These are phyloP conservation scores for Poeciliopsis retropinna DNA, from an alignment of 2,113 vertebrate species.

Conservation along the genomic window DNA sequence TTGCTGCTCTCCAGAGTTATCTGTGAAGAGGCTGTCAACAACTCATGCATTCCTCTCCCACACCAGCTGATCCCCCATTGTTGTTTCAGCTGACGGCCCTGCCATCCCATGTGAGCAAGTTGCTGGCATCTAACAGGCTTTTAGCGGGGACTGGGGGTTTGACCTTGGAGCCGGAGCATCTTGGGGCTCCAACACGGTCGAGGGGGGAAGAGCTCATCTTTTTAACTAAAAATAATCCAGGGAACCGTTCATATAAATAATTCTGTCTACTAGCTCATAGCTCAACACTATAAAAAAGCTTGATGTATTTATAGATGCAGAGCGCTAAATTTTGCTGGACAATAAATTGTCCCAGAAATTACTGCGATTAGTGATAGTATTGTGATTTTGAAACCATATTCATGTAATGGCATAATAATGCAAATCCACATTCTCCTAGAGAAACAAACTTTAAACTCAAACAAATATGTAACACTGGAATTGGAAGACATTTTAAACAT, in stretches of 20 bases:
- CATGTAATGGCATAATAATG: no score
- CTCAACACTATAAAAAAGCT: neutral
- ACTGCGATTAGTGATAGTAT: no score
- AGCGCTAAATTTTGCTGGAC: no score
- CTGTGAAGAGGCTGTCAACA: constrained; percentile 49
- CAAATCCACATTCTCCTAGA: no score
- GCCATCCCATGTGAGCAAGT: constrained; percentile 52
- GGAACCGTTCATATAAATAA: neutral
- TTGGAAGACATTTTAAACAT: no score
- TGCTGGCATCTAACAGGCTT: constrained; percentile 56
- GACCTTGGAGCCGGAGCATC: constrained; percentile 73
- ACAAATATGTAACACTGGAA: no score
- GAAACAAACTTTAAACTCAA: no score
- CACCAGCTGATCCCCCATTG: constrained; percentile 71
- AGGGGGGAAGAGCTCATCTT: constrained; percentile 19
- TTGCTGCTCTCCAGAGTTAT: constrained; percentile 35
- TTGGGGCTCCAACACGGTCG: constrained; percentile 36
- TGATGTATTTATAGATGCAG: no score
- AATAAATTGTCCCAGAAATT: no score
- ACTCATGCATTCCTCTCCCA: constrained; percentile 59
- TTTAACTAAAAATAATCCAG: constrained; percentile 31
- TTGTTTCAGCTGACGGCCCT: constrained; percentile 75
- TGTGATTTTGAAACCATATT: no score
- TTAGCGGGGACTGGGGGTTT: constrained; percentile 44
- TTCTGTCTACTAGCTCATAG: neutral